Percentiles rank a stretch among this genome's conserved stretches.
Conservation (phyloP, 30 jellyfish, hydroid and myxozoan genomes). For the Chrysaora quinquecirrha region DNA sequence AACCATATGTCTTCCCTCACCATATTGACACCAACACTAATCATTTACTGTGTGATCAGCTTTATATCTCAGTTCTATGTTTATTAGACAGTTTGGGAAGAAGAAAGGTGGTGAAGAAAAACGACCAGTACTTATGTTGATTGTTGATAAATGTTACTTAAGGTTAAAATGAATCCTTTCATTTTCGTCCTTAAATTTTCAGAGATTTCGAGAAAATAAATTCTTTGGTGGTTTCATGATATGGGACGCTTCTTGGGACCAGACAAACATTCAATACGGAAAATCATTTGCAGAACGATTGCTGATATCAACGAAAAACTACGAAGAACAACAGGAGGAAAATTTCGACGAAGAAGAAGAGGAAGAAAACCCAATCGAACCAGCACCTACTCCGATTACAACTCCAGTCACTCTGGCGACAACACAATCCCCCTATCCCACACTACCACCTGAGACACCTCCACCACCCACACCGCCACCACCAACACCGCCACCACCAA, state of each 20-base stretch:
- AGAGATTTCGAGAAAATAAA: constrained; percentile 48
- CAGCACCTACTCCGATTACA: constrained; percentile 55
- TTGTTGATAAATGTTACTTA: too few species aligned
- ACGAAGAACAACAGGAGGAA: constrained; percentile 28
- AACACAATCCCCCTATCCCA: constrained; percentile 15
- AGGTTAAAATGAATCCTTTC: too few species aligned
- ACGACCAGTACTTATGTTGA: too few species aligned
- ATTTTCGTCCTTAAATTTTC: neutral
- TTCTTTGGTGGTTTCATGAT: constrained; percentile 74
- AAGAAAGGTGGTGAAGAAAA: too few species aligned
- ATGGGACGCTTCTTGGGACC: constrained; percentile 79
- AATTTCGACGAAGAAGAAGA: constrained; percentile 66
- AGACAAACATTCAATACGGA: constrained; percentile 49
- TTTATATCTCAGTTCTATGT: too few species aligned
- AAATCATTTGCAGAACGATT: constrained; percentile 53
- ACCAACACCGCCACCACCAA: constrained; percentile 24
- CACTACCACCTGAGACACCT: constrained; percentile 29
- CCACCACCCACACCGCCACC: constrained; percentile 17
- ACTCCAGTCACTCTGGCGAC: constrained; percentile 56
- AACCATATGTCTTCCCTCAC: too few species aligned
- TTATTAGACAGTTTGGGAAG: too few species aligned
- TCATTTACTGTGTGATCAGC: too few species aligned
- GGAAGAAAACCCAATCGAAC: constrained; percentile 66
- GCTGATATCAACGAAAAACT: constrained; percentile 27
- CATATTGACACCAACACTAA: too few species aligned